Evolutionary conservation across 1,140 invertebrate genomes (phyloP).

Genomic region (Drosophila arizonae): DNA sequence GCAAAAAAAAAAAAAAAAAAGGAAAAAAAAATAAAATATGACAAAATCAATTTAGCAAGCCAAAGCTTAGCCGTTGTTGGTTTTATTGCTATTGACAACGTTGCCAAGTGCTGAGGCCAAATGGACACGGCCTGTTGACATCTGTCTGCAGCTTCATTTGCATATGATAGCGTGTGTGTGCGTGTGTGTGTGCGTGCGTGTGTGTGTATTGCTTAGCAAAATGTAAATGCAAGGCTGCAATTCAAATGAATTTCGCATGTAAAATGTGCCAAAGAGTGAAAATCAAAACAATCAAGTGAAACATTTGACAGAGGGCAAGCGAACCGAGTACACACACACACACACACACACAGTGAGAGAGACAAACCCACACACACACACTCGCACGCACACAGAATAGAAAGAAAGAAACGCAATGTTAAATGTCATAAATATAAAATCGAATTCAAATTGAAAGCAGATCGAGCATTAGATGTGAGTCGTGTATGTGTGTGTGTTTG

Average conservation of each 20-base stretch:
- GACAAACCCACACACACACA: not conserved
- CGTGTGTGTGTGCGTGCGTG: constrained; percentile 18
- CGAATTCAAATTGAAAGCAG: constrained; percentile 79
- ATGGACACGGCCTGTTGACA: constrained; percentile 65
- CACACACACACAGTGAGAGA: not conserved
- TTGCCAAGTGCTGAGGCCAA: constrained; percentile 52
- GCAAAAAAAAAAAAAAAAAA: not conserved
- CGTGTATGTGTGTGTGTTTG: constrained; percentile 16
- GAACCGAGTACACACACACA: not conserved
- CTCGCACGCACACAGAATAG: not conserved
- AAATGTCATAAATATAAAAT: constrained; percentile 81
- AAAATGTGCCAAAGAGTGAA: constrained; percentile 71
- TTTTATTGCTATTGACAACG: constrained; percentile 18
- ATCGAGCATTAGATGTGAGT: constrained; percentile 67
- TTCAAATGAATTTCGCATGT: constrained; percentile 72
- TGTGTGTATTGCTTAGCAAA: constrained; percentile 21
- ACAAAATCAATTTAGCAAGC: constrained; percentile 64
- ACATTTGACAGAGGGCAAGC: constrained; percentile 55
- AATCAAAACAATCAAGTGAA: constrained; percentile 81
- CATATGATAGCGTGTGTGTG: constrained; percentile 33
- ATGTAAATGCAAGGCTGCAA: constrained; percentile 67
- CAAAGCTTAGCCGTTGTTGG: constrained; percentile 26
- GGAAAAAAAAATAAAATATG: constrained; percentile 51
- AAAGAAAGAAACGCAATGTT: constrained; percentile 15
- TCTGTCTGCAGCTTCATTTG: constrained; percentile 42